Percentiles rank a stretch among this genome's conserved stretches.
Conservation (phyloP, 2,797 vertebrate genomes). For the Peromyscus aztecus region DNA sequence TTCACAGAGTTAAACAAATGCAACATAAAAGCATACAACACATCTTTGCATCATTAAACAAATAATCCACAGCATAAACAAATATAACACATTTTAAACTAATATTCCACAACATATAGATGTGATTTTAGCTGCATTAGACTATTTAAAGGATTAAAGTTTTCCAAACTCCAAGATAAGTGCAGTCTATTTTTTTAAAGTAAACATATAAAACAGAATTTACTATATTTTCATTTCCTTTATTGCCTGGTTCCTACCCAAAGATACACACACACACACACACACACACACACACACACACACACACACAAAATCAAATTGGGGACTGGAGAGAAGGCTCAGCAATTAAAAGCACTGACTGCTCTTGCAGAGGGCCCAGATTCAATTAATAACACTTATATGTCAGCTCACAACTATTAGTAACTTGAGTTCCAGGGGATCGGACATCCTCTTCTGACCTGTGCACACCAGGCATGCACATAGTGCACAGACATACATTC, state of each 20-base stretch:
- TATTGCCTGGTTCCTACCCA: not conserved
- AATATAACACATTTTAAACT: not conserved
- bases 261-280: not conserved
- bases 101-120: not conserved
- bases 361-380: not conserved
- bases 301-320: not conserved
- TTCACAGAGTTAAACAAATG: no score
- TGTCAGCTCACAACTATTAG: not conserved
- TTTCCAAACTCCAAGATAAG: not conserved
- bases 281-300: not conserved
- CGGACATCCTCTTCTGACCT: not conserved
- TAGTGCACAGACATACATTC: not conserved
- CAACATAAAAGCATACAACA: no score
- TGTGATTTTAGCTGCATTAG: not conserved
- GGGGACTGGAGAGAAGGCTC: not conserved
- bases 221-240: conserved; percentile 15
- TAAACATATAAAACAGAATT: not conserved
- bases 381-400: not conserved
- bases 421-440: not conserved
- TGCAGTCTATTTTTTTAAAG: not conserved
- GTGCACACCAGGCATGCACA: not conserved
- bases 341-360: not conserved
- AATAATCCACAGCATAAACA: not conserved
- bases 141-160: conserved; percentile 4
- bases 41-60: no score